Percentiles rank a stretch among this genome's conserved stretches.
Evolutionary conservation across 2,113 vertebrate species (phyloP).

Genomic region (Sinosuthora webbiana): DNA sequence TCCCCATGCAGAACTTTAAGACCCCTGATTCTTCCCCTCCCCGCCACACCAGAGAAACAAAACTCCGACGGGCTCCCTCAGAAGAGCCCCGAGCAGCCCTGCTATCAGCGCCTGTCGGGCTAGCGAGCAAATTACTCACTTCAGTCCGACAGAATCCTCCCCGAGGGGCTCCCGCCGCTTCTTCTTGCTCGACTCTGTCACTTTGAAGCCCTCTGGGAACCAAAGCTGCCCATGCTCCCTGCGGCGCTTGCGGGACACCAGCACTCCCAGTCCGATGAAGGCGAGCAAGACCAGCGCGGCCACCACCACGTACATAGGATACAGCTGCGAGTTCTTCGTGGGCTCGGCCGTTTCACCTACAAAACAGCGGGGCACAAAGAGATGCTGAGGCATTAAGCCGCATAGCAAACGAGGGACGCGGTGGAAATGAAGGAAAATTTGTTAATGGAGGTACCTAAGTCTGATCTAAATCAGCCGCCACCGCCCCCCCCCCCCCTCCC

Average conservation of each 20-base stretch:
- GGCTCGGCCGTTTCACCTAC: slow-evolving; percentile 79
- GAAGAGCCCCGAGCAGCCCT: neutral
- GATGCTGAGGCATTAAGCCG: slow-evolving; percentile 54
- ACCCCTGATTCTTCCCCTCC: neutral
- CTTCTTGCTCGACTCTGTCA: slow-evolving; percentile 95
- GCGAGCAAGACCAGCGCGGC: slow-evolving; percentile 78
- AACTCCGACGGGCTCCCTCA: rapidly evolving
- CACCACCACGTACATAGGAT: slow-evolving; percentile 84
- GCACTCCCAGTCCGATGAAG: slow-evolving; percentile 84
- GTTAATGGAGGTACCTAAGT: slow-evolving; percentile 53
- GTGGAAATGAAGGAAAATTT: slow-evolving; percentile 66
- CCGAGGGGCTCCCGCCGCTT: slow-evolving; percentile 94
- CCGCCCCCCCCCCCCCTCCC: neutral
- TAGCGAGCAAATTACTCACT: slow-evolving; percentile 81
- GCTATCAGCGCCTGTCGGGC: rapidly evolving
- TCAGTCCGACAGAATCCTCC: slow-evolving; percentile 94
- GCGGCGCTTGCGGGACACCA: slow-evolving; percentile 90
- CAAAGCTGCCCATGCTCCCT: slow-evolving; percentile 96
- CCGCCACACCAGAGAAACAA: neutral
- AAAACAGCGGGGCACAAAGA: slow-evolving; percentile 50
- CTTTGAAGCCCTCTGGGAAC: slow-evolving; percentile 98
- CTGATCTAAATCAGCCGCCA: slow-evolving; percentile 74
- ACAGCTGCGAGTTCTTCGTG: slow-evolving; percentile 58
- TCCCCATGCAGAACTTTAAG: neutral
- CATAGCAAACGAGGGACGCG: slow-evolving; percentile 7